A percentile compares a stretch with the other conserved stretches of the same genome.
phyloP scores from a whole-genome alignment of 35 echinoderm and acorn worm genomes.

The Acanthaster planci region DNA sequence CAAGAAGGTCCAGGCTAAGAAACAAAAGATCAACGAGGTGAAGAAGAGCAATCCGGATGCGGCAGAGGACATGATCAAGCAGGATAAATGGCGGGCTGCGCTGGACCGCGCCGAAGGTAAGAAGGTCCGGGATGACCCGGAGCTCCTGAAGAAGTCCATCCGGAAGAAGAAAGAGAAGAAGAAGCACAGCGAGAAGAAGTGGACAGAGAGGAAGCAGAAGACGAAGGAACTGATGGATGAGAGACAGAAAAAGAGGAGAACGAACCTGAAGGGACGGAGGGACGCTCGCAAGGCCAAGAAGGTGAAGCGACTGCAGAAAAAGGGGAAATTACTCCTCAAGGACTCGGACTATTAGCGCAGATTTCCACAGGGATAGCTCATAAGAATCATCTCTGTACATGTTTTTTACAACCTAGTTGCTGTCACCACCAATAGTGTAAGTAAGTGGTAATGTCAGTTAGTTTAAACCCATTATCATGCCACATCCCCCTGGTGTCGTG shows the following conservation, averaged over 20 bases:
- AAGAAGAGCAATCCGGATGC: constrained; percentile 80
- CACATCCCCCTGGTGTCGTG: too few species aligned
- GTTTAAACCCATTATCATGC: too few species aligned
- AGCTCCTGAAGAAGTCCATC: constrained; percentile 88
- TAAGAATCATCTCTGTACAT: too few species aligned
- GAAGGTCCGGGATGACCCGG: constrained; percentile 82
- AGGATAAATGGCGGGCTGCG: constrained; percentile 80
- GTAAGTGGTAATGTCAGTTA: too few species aligned
- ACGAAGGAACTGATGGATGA: constrained; percentile 61
- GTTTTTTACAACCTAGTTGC: too few species aligned
- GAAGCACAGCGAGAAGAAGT: constrained; percentile 72
- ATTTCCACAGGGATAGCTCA: too few species aligned
- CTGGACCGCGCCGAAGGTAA: constrained; percentile 67
- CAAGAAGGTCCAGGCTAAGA: constrained; percentile 76
- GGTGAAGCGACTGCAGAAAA: constrained; percentile 87
- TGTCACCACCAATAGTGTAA: too few species aligned
- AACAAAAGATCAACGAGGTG: constrained; percentile 73
- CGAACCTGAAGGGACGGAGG: constrained; percentile 74
- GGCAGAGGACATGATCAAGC: constrained; percentile 60
- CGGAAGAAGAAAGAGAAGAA: constrained; percentile 77
- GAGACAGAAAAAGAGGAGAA: constrained; percentile 66
- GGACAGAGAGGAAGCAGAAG: constrained; percentile 67
- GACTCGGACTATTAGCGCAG: constrained; percentile 34
- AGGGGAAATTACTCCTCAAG: constrained; percentile 85
- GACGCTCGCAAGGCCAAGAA: constrained; percentile 71